phyloP scores from a whole-genome alignment of 2,888 invertebrate species.

The Molorchus minor region DNA sequence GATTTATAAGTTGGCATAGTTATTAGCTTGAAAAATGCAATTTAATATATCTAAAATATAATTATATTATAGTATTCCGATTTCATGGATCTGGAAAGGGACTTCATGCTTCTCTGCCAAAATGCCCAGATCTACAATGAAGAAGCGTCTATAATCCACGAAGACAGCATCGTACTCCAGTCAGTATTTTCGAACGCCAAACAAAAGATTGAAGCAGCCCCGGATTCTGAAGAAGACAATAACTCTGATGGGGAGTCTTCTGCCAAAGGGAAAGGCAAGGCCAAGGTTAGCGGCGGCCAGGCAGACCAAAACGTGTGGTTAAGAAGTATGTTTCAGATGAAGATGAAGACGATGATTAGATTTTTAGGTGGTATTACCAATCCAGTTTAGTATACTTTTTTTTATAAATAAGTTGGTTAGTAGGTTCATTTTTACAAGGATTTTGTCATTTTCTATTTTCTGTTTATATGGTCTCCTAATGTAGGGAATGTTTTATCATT shows the following conservation, averaged over 20 bases:
- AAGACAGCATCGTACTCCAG: conserved; percentile 94
- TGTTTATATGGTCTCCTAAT: no score
- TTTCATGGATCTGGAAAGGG: conserved; percentile 85
- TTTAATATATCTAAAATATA: no score
- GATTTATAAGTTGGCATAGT: no score
- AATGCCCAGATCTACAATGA: conserved; percentile 98
- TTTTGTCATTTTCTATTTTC: no score
- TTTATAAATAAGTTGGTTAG: no score
- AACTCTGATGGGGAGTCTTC: conserved; percentile 60
- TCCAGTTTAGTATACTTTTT: neutral
- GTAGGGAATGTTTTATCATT: no score
- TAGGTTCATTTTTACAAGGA: no score
- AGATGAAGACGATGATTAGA: conserved; percentile 63
- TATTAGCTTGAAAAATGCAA: no score
- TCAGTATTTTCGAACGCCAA: conserved; percentile 78
- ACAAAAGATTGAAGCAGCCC: conserved; percentile 67
- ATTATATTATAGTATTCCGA: no score
- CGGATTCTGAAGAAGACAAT: conserved; percentile 62
- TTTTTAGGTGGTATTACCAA: neutral
- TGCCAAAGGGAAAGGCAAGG: conserved; percentile 49
- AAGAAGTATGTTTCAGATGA: conserved; percentile 68
- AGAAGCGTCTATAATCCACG: conserved; percentile 94
- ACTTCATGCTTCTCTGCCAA: conserved; percentile 93
- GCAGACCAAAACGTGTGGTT: conserved; percentile 61
- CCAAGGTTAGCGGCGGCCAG: conserved; percentile 58